Percentiles rank a stretch among this genome's conserved stretches.
phyloP scores from a whole-genome alignment of 2,888 invertebrate species.

The Sarcophaga carnaria region DNA sequence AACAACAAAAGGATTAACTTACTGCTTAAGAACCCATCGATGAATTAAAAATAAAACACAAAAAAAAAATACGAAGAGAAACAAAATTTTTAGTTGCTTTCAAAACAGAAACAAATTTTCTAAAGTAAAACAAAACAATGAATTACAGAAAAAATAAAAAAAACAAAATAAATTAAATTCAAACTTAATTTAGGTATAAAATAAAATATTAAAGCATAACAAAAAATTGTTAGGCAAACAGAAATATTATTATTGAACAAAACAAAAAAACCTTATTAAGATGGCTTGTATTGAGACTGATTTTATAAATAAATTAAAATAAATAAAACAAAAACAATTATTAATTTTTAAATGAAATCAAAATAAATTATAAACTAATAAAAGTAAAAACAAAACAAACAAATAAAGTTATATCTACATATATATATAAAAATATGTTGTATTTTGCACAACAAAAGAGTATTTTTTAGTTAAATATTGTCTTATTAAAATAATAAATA shows the following conservation, averaged over 20 bases:
- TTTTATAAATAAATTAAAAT: conserved; percentile 74
- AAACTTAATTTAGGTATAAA: conserved; percentile 48
- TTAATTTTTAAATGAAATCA: conserved; percentile 51
- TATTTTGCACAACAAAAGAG: conserved; percentile 67
- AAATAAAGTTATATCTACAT: conserved; percentile 35
- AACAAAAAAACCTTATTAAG: conserved; percentile 69
- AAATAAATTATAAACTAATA: conserved; percentile 43
- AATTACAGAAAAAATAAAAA: neutral
- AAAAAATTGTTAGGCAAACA: conserved; percentile 21
- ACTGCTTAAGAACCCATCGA: conserved; percentile 65
- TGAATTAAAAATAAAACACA: conserved; percentile 28
- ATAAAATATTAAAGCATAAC: conserved; percentile 45
- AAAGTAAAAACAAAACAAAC: conserved; percentile 21
- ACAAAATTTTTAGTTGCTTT: conserved; percentile 25
- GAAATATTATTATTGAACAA: neutral
- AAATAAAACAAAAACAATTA: conserved; percentile 42
- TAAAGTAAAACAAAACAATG: conserved; percentile 27
- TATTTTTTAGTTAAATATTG: conserved; percentile 50
- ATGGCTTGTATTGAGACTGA: conserved; percentile 79
- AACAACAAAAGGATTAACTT: conserved; percentile 46
- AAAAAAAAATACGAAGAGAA: conserved; percentile 10
- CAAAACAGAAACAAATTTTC: neutral
- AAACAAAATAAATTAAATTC: conserved; percentile 31
- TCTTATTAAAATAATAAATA: conserved; percentile 14
- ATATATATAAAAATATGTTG: conserved; percentile 47